Percentiles rank a stretch among this genome's conserved stretches.
These are phyloP conservation scores for Oryzias woworae DNA, from an alignment of 2,113 vertebrate species.

Conservation along the genomic window DNA sequence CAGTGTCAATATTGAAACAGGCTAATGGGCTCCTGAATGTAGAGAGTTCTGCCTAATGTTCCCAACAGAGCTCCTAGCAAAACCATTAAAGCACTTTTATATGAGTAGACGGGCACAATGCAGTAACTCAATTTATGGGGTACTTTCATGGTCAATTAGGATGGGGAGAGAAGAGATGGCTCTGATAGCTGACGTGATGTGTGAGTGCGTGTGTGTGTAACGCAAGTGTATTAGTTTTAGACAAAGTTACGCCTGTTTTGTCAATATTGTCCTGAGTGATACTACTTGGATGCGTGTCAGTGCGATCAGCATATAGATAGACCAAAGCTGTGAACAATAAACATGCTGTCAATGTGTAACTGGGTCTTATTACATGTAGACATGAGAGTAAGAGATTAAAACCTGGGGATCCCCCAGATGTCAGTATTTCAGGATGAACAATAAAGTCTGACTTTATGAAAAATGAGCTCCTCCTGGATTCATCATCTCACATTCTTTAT, in stretches of 20 bases:
- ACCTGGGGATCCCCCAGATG: slow-evolving; percentile 22
- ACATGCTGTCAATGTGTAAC: slow-evolving; percentile 18
- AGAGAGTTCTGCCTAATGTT: slow-evolving; percentile 70
- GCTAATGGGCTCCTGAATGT: slow-evolving; percentile 72
- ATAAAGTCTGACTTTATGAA: slow-evolving; percentile 59
- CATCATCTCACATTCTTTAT: slow-evolving; percentile 38
- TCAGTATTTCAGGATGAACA: slow-evolving; percentile 42
- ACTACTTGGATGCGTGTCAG: slow-evolving; percentile 13
- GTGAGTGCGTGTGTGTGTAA: slow-evolving; percentile 16
- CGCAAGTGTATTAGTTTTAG: slow-evolving; percentile 44
- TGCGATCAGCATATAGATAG: slow-evolving; percentile 18
- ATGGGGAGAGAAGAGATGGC: slow-evolving; percentile 53
- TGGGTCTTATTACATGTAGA: background rate
- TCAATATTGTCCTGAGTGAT: slow-evolving; percentile 35
- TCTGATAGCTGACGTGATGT: slow-evolving; percentile 38
- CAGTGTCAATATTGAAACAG: slow-evolving; percentile 70
- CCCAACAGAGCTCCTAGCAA: slow-evolving; percentile 69
- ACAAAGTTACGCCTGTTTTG: slow-evolving; percentile 49
- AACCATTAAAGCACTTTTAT: slow-evolving; percentile 73
- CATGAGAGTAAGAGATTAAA: slow-evolving; percentile 27
- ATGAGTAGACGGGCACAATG: slow-evolving; percentile 70
- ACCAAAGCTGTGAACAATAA: slow-evolving; percentile 21
- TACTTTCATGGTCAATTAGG: slow-evolving; percentile 74
- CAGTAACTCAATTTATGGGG: slow-evolving; percentile 69
- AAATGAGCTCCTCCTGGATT: slow-evolving; percentile 39